These are phyloP conservation scores for Hermetia illucens DNA, from an alignment of 1,140 invertebrate genomes.

Conservation along the genomic window DNA sequence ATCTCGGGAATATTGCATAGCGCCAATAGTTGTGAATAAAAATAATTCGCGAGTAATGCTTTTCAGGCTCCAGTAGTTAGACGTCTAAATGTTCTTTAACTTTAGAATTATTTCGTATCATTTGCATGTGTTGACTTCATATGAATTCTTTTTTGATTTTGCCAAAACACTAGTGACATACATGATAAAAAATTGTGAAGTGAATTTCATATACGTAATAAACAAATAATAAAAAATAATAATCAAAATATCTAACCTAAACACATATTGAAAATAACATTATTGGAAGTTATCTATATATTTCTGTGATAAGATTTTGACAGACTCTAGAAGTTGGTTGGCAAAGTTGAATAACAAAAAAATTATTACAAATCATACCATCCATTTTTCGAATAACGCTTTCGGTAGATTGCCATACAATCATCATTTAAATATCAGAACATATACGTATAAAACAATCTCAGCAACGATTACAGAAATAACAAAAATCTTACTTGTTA, in stretches of 20 bases:
- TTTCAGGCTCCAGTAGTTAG: not conserved
- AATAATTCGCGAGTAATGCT: not conserved
- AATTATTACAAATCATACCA: not conserved
- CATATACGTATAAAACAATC: too few species aligned
- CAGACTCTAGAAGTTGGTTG: not conserved
- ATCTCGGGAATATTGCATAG: too few species aligned
- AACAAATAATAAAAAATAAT: not conserved
- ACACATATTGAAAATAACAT: not conserved
- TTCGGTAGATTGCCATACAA: too few species aligned
- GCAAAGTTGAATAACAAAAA: not conserved
- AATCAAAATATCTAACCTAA: not conserved
- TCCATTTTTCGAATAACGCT: conserved; percentile 1
- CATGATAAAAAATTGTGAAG: not conserved
- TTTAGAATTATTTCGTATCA: too few species aligned
- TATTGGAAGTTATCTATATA: not conserved
- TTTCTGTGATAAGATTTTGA: not conserved
- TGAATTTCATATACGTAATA: not conserved
- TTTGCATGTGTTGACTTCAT: too few species aligned
- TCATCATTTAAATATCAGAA: too few species aligned
- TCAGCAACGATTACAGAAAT: too few species aligned
- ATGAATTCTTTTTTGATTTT: too few species aligned
- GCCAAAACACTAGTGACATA: too few species aligned
- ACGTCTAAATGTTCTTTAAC: not conserved
- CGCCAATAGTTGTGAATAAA: too few species aligned
- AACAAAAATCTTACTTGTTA: too few species aligned